Evolutionary conservation across 2,113 vertebrate genomes (phyloP).

Genomic region (Rhynchopsitta pachyrhyncha): DNA sequence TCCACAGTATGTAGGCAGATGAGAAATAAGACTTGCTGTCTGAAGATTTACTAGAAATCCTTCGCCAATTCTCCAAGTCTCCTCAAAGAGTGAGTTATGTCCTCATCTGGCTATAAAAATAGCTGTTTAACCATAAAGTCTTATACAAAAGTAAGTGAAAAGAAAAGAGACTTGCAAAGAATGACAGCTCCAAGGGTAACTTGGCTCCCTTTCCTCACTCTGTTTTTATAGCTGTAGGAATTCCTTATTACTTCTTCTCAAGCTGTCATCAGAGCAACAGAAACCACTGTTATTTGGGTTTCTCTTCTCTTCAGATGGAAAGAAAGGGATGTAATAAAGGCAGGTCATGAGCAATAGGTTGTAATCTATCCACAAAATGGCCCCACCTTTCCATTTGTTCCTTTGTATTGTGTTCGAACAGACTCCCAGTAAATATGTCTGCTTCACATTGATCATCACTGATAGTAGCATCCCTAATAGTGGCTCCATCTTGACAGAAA

Average conservation of each 20-base stretch:
- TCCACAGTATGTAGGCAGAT: background rate
- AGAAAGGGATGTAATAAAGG: conserved; percentile 50
- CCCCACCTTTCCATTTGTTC: conserved; percentile 48
- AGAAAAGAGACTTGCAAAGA: conserved; percentile 55
- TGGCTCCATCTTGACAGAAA: conserved; percentile 55
- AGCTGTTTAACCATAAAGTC: conserved; percentile 42
- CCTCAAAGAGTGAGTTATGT: conserved; percentile 43
- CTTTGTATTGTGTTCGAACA: conserved; percentile 33
- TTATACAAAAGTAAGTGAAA: conserved; percentile 53
- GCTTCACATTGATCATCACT: conserved; percentile 45
- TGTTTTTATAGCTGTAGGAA: conserved; percentile 69
- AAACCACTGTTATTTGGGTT: conserved; percentile 56
- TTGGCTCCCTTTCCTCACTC: conserved; percentile 49
- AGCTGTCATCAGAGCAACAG: conserved; percentile 64
- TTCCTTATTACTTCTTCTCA: conserved; percentile 64
- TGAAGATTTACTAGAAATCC: conserved; percentile 39
- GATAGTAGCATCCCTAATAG: conserved; percentile 45
- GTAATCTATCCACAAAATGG: conserved; percentile 56
- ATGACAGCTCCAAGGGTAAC: conserved; percentile 60
- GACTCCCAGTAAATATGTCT: conserved; percentile 45
- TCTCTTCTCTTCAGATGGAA: conserved; percentile 23
- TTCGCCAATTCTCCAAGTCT: background rate
- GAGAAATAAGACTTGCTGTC: conserved; percentile 3
- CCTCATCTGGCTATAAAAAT: conserved; percentile 51
- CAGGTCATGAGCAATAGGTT: conserved; percentile 34